phyloP scores from a whole-genome alignment of 2,797 vertebrate genomes.

The Allobates femoralis region DNA sequence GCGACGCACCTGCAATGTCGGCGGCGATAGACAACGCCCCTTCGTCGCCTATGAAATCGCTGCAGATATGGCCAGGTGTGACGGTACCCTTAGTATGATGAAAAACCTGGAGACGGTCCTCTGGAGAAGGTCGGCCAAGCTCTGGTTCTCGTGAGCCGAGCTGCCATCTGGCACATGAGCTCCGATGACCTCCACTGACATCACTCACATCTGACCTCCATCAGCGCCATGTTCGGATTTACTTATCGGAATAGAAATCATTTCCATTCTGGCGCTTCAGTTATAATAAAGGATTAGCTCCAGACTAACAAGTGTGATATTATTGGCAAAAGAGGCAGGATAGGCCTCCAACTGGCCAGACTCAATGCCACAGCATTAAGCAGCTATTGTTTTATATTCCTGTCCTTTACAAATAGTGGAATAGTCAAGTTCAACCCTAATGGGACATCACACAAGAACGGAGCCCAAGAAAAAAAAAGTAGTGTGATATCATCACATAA shows the following conservation, averaged over 20 bases:
- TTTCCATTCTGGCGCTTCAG: neutral
- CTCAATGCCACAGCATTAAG: neutral
- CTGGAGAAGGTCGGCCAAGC: neutral
- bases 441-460: neutral
- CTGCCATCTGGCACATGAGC: constrained; percentile 1
- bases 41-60: too few relatives aligned
- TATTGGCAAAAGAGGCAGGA: neutral
- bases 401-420: neutral
- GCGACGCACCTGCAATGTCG: too few relatives aligned
- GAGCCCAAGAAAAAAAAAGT: neutral
- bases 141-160: constrained; percentile 1
- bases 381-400: neutral
- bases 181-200: neutral
- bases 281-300: neutral
- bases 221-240: neutral
- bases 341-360: neutral
- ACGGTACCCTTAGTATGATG: too few relatives aligned
- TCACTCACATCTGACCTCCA: constrained; percentile 7
- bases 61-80: too few relatives aligned
- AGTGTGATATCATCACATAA: neutral
- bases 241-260: neutral
- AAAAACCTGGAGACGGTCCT: neutral
- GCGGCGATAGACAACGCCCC: too few relatives aligned
- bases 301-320: neutral
- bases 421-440: neutral